Base-by-base conservation (phyloP, 92 coral and sea anemone genomes). In the Zoanthus gigantus region DNA sequence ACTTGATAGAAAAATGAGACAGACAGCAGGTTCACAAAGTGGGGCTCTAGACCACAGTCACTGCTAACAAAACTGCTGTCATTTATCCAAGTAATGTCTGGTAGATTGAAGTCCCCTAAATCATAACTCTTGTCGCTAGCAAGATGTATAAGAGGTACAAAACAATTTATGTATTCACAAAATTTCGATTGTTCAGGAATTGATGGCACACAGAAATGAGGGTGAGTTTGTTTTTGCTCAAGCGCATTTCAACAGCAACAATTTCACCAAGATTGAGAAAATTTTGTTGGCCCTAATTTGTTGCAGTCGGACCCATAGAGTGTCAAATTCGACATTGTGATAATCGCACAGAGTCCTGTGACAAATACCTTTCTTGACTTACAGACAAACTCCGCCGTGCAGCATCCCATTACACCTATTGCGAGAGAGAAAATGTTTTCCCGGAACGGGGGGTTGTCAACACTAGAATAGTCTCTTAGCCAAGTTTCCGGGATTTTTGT, bases 1-100 rank as follows among this genome's bases (percentile, higher is more conserved):
- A 23, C 23, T 23, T 23, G 23, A 23, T 23, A 23, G 23, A 23
- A 23, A 23, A 23, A 23, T 23, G 23, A 23, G 23, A 23, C 23
- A 23, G 23, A 23, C 23, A 23, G 23, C 23, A 23, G 23, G 23
- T 23, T 23, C 23, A 23, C 23, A 23, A 23, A 23, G 23, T 23
- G 23, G 23, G 23, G 23, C 23, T 23, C 23, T 23, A 23, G 23
- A 23, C 23, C 23, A 34, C 56, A 61, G 53, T 80, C 85, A 79
- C 73, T 69, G 81, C 71, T 88, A 66, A 74, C 86, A 73, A 88
- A 88, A 67, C 87, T 72, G 4, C 87, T 46, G 18, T 87, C 82
- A 67, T 81, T 76, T 79, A 88, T 63, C 91, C 91, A 80, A 50
- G 68, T 73, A 73, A 88, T 80, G 10, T 29, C 65, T 17, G 87